These are phyloP conservation scores for Platerodrilus igneus DNA, from an alignment of 2,888 invertebrate genomes.

Conservation along the genomic window DNA sequence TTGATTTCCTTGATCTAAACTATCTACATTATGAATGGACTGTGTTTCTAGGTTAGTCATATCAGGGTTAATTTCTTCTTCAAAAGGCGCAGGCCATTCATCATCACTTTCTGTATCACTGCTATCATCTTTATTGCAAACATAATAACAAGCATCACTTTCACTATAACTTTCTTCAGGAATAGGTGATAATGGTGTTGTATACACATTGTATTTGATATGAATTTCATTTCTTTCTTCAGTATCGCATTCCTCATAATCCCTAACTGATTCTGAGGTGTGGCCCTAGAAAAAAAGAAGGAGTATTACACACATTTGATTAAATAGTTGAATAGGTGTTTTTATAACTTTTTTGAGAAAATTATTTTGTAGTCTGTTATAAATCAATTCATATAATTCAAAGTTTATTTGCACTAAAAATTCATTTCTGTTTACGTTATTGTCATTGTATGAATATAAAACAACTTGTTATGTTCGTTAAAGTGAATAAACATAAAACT, in stretches of 20 bases:
- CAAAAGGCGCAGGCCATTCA: constrained; percentile 42
- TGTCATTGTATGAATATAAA: no score
- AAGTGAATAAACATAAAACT: no score
- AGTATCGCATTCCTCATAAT: constrained; percentile 44
- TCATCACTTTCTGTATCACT: constrained; percentile 37
- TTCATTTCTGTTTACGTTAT: no score
- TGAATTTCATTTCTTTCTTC: constrained; percentile 45
- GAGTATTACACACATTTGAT: no score
- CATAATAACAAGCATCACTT: constrained; percentile 11
- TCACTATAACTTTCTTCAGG: constrained; percentile 51
- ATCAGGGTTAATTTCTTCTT: constrained; percentile 32
- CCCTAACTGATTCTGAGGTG: constrained; percentile 40
- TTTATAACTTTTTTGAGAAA: no score
- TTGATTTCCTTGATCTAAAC: constrained; percentile 39
- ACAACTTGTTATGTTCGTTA: no score
- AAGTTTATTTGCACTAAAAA: no score
- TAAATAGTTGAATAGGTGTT: no score
- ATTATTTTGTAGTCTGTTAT: no score
- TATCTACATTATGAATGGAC: constrained; percentile 46
- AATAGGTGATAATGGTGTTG: constrained; percentile 58
- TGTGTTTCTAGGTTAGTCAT: constrained; percentile 49
- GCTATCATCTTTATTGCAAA: constrained; percentile 20
- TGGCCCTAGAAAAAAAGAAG: constrained; percentile 35
- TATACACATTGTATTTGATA: constrained; percentile 54
- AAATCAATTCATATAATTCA: no score